A percentile compares a stretch with the other conserved stretches of the same genome.
These are phyloP conservation scores for Andrena haemorrhoa DNA, from an alignment of 2,888 invertebrate species.

Conservation along the genomic window DNA sequence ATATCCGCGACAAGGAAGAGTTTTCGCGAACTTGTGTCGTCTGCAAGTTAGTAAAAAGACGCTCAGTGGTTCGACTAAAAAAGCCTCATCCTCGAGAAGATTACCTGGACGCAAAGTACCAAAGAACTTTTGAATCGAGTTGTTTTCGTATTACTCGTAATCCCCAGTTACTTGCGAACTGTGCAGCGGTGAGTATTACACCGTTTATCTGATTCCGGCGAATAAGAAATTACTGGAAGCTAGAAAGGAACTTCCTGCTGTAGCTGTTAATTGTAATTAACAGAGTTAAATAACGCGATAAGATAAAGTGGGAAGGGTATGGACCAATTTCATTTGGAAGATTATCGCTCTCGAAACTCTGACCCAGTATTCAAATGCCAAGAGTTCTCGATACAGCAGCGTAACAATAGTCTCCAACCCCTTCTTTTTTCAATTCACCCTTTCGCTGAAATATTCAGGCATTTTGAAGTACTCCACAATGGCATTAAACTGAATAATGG, in stretches of 20 bases:
- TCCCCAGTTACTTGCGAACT: background rate
- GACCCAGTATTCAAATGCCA: conserved; percentile 26
- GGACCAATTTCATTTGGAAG: conserved; percentile 13
- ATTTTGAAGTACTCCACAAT: too few species aligned
- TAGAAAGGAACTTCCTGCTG: background rate
- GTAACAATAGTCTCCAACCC: conserved; percentile 3
- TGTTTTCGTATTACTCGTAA: background rate
- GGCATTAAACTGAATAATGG: too few species aligned
- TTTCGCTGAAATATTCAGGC: background rate
- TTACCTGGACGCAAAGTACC: background rate
- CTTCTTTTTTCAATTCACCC: background rate
- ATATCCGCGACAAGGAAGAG: too few species aligned
- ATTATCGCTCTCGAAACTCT: conserved; percentile 29
- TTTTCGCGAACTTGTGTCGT: too few species aligned
- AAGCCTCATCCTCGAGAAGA: too few species aligned
- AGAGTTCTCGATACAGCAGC: background rate
- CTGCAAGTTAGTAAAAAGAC: too few species aligned
- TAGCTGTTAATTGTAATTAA: conserved; percentile 30
- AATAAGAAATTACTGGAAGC: background rate
- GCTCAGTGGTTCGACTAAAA: too few species aligned
- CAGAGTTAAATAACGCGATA: conserved; percentile 17
- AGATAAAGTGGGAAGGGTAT: conserved; percentile 1
- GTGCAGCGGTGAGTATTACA: background rate
- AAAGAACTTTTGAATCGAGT: background rate
- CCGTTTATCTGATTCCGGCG: background rate